Conservation (phyloP, 2,888 invertebrate genomes). For the Sphaerophoria taeniata region DNA sequence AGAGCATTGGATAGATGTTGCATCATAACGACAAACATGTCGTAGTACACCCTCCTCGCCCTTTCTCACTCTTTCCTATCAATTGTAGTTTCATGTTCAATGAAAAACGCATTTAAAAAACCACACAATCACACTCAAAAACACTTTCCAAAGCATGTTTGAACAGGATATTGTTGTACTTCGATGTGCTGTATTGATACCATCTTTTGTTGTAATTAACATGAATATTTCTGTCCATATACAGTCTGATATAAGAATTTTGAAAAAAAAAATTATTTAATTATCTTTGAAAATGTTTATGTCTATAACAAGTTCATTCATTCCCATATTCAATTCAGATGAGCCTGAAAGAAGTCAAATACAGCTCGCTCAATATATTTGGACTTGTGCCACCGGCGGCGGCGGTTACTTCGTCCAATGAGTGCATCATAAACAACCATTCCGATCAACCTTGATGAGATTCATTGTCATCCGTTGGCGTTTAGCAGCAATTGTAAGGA, state of each 20-base stretch:
- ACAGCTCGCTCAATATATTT: constrained; percentile 37
- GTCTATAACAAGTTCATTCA: neutral
- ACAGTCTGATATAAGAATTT: neutral
- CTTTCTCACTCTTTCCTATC: too few species aligned
- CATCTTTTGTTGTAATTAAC: constrained; percentile 17
- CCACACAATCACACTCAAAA: neutral
- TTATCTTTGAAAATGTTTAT: neutral
- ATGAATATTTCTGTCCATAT: constrained; percentile 10
- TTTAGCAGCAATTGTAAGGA: constrained; percentile 22
- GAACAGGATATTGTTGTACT: constrained; percentile 11
- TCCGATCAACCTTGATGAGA: constrained; percentile 30
- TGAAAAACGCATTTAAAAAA: neutral
- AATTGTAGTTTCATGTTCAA: neutral
- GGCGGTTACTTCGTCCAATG: constrained; percentile 9
- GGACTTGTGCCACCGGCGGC: constrained; percentile 28
- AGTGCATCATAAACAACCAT: constrained; percentile 35
- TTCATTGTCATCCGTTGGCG: constrained; percentile 8
- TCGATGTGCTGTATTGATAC: neutral
- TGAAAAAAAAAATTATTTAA: neutral
- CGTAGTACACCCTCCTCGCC: too few species aligned
- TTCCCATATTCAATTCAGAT: constrained; percentile 43
- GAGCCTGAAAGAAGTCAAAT: constrained; percentile 40
- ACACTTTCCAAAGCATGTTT: constrained; percentile 10
- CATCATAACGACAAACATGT: too few species aligned
- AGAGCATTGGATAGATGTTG: too few species aligned